A percentile compares a stretch with the other conserved stretches of the same genome.
Evolutionary conservation across 2,797 vertebrate species (phyloP).

Genomic region (Oreonectes daqikongensis): DNA sequence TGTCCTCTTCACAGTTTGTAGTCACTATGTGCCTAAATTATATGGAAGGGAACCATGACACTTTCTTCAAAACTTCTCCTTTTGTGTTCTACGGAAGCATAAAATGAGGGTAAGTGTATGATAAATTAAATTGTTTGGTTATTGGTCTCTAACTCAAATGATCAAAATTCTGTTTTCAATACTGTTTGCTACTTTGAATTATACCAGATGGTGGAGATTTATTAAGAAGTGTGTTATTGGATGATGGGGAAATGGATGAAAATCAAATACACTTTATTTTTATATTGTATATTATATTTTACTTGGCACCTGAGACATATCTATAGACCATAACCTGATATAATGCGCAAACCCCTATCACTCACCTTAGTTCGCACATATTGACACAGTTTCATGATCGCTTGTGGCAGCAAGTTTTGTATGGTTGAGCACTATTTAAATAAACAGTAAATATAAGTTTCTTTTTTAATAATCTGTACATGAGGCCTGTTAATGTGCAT

Average conservation of each 20-base stretch:
- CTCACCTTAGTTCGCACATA: not conserved
- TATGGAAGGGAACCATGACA: not conserved
- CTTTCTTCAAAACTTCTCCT: not conserved
- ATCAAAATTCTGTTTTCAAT: not conserved
- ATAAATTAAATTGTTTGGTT: not conserved
- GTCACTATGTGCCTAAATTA: not conserved
- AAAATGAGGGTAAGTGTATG: not conserved
- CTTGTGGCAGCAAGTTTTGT: not conserved
- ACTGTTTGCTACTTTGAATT: not conserved
- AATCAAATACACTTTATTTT: too few species aligned
- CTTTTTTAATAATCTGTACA: not conserved
- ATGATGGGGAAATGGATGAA: too few species aligned
- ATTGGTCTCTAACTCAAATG: not conserved
- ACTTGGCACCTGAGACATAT: too few species aligned
- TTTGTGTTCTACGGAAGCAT: not conserved
- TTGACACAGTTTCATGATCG: too few species aligned
- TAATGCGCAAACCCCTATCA: too few species aligned
- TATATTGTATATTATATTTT: too few species aligned
- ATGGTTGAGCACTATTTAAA: not conserved
- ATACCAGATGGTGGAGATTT: not conserved
- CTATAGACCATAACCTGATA: too few species aligned
- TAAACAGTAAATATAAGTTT: too few species aligned
- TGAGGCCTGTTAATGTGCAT: not conserved
- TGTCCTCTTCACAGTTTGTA: not conserved
- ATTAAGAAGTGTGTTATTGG: not conserved